Conservation (phyloP, 1,140 invertebrate species). For the Aphelinus atriplicis region DNA sequence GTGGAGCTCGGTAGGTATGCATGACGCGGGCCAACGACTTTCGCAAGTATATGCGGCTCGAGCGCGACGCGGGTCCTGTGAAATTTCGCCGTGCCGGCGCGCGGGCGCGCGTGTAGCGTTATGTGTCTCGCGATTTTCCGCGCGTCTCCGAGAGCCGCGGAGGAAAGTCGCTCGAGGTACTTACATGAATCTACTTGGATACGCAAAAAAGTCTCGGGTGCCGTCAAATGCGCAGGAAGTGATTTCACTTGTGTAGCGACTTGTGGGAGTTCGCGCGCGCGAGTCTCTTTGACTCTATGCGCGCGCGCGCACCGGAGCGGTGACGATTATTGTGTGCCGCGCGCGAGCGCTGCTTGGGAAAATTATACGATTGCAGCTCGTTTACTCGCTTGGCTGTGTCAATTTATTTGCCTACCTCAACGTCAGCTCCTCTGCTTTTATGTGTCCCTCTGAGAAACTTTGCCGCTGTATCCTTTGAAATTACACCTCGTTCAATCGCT, state of each 20-base stretch:
- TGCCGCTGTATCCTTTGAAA: too few relatives aligned
- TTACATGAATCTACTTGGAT: neutral
- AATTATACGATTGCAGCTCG: too few relatives aligned
- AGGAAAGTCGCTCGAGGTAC: neutral
- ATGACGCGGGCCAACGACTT: neutral
- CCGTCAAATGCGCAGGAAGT: conserved; percentile 1
- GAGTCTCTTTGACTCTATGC: neutral
- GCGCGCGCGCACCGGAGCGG: neutral
- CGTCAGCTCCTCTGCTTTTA: too few relatives aligned
- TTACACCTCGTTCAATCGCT: too few relatives aligned
- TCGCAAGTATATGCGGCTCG: neutral
- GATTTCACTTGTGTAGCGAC: conserved; percentile 7
- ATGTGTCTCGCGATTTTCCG: neutral
- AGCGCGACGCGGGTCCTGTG: neutral
- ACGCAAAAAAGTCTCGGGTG: neutral
- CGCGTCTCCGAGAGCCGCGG: neutral
- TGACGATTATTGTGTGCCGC: neutral
- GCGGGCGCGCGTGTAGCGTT: neutral
- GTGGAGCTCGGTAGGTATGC: neutral
- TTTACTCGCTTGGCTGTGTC: too few relatives aligned
- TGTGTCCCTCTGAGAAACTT: too few relatives aligned
- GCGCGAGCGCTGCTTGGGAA: neutral
- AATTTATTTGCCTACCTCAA: too few relatives aligned
- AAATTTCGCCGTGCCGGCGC: neutral
- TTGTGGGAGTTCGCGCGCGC: conserved; percentile 7